Evolutionary conservation across 2,797 vertebrate species (phyloP).

Genomic region (Numenius phaeopus): DNA sequence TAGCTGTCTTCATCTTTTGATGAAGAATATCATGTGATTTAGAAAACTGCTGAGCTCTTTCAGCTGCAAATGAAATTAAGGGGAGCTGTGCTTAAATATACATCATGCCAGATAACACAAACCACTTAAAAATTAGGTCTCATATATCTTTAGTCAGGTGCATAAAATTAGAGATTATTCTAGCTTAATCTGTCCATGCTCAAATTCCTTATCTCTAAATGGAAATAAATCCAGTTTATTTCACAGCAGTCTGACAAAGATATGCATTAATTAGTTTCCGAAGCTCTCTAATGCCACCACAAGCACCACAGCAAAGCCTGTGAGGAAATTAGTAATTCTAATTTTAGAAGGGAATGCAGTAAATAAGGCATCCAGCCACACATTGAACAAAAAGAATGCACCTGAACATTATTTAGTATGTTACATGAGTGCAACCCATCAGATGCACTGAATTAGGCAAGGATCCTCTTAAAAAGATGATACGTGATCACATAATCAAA

Average conservation of each 20-base stretch:
- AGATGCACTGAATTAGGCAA: neutral
- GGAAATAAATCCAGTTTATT: neutral
- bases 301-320: neutral
- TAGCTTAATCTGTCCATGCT: neutral
- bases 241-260: neutral
- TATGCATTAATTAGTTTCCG: neutral
- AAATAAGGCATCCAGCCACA: neutral
- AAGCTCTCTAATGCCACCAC: neutral
- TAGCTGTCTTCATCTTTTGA: neutral
- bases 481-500: neutral
- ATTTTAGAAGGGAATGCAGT: neutral
- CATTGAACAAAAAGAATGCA: neutral
- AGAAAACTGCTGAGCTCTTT: neutral
- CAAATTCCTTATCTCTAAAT: neutral
- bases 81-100: neutral
- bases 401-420: neutral
- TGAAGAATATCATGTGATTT: neutral
- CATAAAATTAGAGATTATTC: neutral
- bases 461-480: neutral
- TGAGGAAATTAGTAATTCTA: constrained; percentile 8
- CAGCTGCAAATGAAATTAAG: neutral
- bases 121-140: neutral
- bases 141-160: neutral
- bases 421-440: neutral
- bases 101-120: neutral